Evolutionary conservation across 2,797 vertebrate genomes (phyloP).

Genomic region (Furcifer pardalis): DNA sequence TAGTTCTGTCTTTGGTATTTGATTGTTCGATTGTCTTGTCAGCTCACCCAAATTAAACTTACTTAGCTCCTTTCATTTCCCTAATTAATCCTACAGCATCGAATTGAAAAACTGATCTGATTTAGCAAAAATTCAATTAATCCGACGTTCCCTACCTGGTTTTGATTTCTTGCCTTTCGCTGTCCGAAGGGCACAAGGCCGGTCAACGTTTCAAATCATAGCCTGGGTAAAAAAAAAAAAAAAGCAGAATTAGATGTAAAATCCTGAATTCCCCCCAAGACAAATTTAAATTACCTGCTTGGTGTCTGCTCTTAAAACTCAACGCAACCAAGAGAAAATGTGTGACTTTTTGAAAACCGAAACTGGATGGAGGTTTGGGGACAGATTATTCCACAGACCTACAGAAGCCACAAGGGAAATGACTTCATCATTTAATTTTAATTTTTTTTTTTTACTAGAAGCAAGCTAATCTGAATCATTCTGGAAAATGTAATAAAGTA

Average conservation of each 20-base stretch:
- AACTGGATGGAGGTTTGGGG: not conserved
- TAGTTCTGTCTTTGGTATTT: slow-evolving; percentile 2
- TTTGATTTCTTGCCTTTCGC: not conserved
- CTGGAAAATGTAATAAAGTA: too few species aligned
- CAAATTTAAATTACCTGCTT: not conserved
- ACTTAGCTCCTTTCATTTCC: slow-evolving; percentile 26
- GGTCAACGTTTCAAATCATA: not conserved
- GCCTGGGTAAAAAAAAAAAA: not conserved
- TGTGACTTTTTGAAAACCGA: not conserved
- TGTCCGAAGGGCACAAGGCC: not conserved
- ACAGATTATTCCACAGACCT: not conserved
- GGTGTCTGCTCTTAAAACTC: not conserved
- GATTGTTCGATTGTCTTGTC: slow-evolving; percentile 7
- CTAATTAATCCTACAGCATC: slow-evolving; percentile 26
- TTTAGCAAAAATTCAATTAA: slow-evolving; percentile 16
- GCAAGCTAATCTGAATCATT: not conserved
- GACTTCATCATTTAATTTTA: too few species aligned
- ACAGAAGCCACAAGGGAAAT: not conserved
- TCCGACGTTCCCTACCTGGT: not conserved
- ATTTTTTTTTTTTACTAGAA: not conserved
- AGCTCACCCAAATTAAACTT: slow-evolving; percentile 26
- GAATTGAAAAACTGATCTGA: slow-evolving; percentile 14
- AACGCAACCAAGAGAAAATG: not conserved
- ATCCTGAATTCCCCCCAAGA: not conserved
- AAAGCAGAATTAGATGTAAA: not conserved